Evolutionary conservation across 2,113 vertebrate genomes (phyloP), one percentile per base, ranked within the genome.

Genomic region (Phainopepla nitens): DNA sequence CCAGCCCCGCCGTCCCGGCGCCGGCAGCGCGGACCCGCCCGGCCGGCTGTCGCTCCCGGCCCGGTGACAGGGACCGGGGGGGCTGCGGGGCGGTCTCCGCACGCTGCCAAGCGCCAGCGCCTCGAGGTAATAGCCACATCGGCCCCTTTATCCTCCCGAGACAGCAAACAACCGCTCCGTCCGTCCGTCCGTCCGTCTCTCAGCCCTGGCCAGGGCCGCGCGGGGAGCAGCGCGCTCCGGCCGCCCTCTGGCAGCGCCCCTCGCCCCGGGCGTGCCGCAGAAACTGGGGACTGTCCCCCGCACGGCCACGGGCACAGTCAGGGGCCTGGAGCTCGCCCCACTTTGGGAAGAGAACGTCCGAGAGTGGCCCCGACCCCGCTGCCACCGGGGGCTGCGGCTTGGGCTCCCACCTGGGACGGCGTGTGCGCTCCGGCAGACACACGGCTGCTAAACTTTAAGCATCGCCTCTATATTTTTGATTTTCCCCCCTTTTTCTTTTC

Each of bases 241-340:
- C n/a, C 36, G 15, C 25, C 9, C 22, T 2, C 25, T 15, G 41
- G 28, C 71, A 45, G 53, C 29, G 14, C 8, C 53, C 31, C 36
- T 23, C 25, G 23, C 5, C 61, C 25, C 17, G 35, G 41, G 7
- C 6, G 54, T 7, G 47, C 27, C 23, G 8, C 41, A 36, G 41
- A n/a, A 6, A 23, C 13, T 0, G 21, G 29, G 23, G 7, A 24
- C 10, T 2, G 17, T 5, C 16, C 35, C 21, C 35, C n/a, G 15
- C 44, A 10, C 76, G 15, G 23, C 23, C 51, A 5, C 4, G 62
- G 68, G 22, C 56, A 61, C 69, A 1, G 16, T 12, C 2, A 3
- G 36, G 31, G 2, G 2, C 5, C 54, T 2, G 17, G 49, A 4
- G 8, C 0, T 70, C 23, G 2, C 56, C 41, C 12, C 7, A 0